Evolutionary conservation across 2,888 invertebrate genomes (phyloP).

Genomic region (Thera britannica): DNA sequence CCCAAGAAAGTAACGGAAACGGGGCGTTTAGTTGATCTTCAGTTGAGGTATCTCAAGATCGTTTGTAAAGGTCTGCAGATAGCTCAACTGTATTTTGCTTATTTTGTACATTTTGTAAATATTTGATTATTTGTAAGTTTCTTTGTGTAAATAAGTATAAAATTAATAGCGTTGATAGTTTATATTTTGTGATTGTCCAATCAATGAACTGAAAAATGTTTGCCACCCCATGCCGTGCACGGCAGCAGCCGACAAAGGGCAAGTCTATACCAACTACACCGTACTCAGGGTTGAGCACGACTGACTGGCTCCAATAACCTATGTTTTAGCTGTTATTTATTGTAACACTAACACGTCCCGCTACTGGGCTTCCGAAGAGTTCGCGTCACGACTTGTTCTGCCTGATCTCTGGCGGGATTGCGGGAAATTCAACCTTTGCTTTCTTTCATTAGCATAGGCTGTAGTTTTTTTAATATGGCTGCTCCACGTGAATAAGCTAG

Average conservation of each 20-base stretch:
- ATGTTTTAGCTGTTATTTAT: constrained; percentile 60
- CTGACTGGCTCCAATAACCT: constrained; percentile 52
- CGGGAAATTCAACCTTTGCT: constrained; percentile 10
- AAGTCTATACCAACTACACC: constrained; percentile 16
- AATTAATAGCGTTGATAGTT: not conserved
- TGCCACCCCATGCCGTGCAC: constrained; percentile 48
- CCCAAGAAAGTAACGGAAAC: too few relatives aligned
- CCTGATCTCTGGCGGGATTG: constrained; percentile 12
- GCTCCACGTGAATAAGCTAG: too few relatives aligned
- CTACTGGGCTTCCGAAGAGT: constrained; percentile 27
- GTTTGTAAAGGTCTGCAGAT: too few relatives aligned
- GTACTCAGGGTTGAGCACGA: constrained; percentile 48
- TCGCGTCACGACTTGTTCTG: constrained; percentile 18
- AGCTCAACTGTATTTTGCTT: too few relatives aligned
- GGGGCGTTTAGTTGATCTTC: too few relatives aligned
- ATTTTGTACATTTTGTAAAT: too few relatives aligned
- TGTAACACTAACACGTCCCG: constrained; percentile 50
- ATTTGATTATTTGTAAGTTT: too few relatives aligned
- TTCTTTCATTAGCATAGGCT: constrained; percentile 11
- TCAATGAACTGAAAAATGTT: constrained; percentile 18
- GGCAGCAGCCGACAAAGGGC: constrained; percentile 61
- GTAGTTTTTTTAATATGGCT: not conserved
- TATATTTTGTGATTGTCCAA: not conserved
- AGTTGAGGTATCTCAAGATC: too few relatives aligned
- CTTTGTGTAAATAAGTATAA: too few relatives aligned